Evolutionary conservation across 2,888 invertebrate species (phyloP).

Genomic region (Phaonia tiefii): DNA sequence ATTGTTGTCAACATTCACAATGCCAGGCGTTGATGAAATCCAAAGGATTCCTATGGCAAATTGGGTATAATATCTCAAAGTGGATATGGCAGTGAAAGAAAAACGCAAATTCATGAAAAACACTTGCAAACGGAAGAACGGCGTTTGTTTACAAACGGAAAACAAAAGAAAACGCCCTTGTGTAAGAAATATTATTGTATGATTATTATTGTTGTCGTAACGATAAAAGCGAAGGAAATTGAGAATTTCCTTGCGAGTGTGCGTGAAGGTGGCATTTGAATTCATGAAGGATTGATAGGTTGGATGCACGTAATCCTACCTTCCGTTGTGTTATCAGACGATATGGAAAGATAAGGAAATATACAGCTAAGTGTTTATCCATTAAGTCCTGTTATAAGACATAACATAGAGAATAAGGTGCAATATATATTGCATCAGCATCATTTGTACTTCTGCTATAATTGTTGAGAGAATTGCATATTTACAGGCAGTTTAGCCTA

Average conservation of each 20-base stretch:
- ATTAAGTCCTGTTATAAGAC: too few relatives aligned
- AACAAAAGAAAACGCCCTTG: not conserved
- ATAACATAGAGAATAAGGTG: too few relatives aligned
- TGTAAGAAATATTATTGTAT: not conserved
- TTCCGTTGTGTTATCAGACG: too few relatives aligned
- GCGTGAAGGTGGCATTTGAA: constrained; percentile 13
- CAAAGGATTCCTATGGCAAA: constrained; percentile 5
- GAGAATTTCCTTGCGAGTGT: constrained; percentile 50
- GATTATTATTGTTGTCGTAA: constrained; percentile 3
- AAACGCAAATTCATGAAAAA: not conserved
- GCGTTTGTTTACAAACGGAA: not conserved
- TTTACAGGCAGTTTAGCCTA: too few relatives aligned
- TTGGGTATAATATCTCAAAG: not conserved
- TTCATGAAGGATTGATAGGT: too few relatives aligned
- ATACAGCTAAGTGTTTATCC: too few relatives aligned
- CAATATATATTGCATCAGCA: too few relatives aligned
- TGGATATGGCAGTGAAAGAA: not conserved
- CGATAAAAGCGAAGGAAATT: constrained; percentile 36
- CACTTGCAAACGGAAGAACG: not conserved
- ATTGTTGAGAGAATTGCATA: too few relatives aligned
- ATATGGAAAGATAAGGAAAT: too few relatives aligned
- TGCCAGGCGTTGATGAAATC: constrained; percentile 14
- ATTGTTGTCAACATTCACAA: constrained; percentile 51
- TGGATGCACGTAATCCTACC: too few relatives aligned
- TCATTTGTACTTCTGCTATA: too few relatives aligned